phyloP scores from a whole-genome alignment of 1,140 invertebrate species.

The Drosophila neocordata region DNA sequence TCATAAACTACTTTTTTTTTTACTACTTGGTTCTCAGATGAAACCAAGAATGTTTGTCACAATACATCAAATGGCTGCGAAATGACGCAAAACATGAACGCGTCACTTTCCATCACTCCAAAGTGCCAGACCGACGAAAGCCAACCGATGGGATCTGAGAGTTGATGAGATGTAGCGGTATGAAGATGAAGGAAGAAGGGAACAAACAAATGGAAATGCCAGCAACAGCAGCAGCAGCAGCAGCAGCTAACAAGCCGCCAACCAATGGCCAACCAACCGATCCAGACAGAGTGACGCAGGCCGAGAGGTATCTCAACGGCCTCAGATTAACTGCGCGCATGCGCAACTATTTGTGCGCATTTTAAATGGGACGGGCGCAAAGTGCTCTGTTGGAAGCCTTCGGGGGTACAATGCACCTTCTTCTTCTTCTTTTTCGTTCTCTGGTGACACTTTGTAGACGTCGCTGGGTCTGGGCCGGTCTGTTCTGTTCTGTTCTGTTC shows the following conservation, averaged over 20 bases:
- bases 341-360: constrained; percentile 79
- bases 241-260: constrained; percentile 45
- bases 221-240: not conserved
- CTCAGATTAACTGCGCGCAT: constrained; percentile 76
- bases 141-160: constrained; percentile 12
- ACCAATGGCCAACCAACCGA: constrained; percentile 21
- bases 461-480: constrained; percentile 64
- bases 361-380: constrained; percentile 73
- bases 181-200: not conserved
- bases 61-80: constrained; percentile 79
- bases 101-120: constrained; percentile 83
- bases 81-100: constrained; percentile 83
- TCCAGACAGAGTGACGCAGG: constrained; percentile 71
- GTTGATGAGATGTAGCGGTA: not conserved
- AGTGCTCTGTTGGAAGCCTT: constrained; percentile 25
- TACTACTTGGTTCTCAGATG: too few relatives aligned
- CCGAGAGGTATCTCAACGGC: constrained; percentile 4
- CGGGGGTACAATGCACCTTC: constrained; percentile 67
- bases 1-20: constrained; percentile 53
- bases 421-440: not conserved
- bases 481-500: constrained; percentile 17
- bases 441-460: constrained; percentile 67
- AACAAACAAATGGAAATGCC: constrained; percentile 12
- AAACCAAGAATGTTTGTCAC: constrained; percentile 71
- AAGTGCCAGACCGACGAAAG: constrained; percentile 73